Base-by-base conservation (phyloP, 2,797 vertebrate genomes). In the Spheniscus humboldti region DNA sequence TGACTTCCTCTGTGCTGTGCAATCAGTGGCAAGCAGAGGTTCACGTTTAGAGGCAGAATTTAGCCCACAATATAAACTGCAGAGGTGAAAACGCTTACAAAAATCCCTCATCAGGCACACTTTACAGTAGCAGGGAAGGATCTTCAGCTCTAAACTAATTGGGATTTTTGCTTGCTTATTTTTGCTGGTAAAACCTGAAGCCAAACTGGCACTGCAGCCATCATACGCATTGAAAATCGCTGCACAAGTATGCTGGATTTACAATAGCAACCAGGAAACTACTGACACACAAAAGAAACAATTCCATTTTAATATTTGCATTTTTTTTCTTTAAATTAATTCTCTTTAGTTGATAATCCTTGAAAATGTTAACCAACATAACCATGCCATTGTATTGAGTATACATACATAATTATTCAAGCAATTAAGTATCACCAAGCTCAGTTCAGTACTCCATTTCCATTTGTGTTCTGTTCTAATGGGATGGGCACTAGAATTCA, bases 151-250 rank as follows among this genome's bases (percentile, higher is more conserved):
- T 43, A 62, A 53, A 45, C 6, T 10, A 37, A 23, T 7, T 5
- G 12, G 39, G n/a, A 73, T 19, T 73, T 79, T 73, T 57, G 7
- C 50, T 76, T 62, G 31, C 39, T 74, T 76, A 37, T 31, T 91
- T 85, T 82, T 73, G 20, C 19, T 25, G 16, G 19, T 81, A 69
- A 90, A 75, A 76, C n/a, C 13, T 63, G 37, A 67, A 52, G 31
- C 13, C 35, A 80, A 59, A 55, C 4, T 22, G 30, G 13, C 28
- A n/a, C 45, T 45, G 62, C 63, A 76, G 60, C 43, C 52, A 56
- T 62, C 35, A 23, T 0, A 6, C 1, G 0, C 5, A 2, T 8
- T 27, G 48, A 67, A 88, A 88, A 83, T 7, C 1, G 1, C 1
- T 30, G 10, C 10, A 1, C 6, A 57, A 41, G 28, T 18, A 19